phyloP scores from a whole-genome alignment of 2,113 vertebrate species.

The Dinomys branickii region DNA sequence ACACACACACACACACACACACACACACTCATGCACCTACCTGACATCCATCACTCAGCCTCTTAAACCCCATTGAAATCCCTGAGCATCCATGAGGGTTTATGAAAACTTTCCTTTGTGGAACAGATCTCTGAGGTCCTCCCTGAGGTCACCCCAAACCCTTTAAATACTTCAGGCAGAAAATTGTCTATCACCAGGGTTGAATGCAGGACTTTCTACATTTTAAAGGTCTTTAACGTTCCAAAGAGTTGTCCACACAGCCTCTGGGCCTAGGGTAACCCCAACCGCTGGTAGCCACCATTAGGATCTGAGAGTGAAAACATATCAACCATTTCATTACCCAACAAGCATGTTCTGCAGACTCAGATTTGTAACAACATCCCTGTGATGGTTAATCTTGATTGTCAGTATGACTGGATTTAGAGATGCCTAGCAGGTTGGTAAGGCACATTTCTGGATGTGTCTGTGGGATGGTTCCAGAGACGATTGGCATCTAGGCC shows the following conservation, averaged over 20 bases:
- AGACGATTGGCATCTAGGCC: background rate
- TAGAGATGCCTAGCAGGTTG: background rate
- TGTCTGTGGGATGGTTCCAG: background rate
- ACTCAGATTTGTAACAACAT: background rate
- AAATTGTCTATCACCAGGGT: slow-evolving; percentile 61
- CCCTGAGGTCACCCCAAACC: slow-evolving; percentile 31
- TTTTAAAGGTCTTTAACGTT: background rate
- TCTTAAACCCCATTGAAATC: slow-evolving; percentile 64
- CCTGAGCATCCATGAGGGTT: background rate
- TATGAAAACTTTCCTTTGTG: slow-evolving; percentile 69
- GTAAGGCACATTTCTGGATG: background rate
- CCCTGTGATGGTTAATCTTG: background rate
- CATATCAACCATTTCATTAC: background rate
- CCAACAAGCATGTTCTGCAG: background rate
- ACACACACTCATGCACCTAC: background rate
- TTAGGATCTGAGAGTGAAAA: background rate
- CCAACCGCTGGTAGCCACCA: background rate
- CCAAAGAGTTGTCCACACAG: background rate
- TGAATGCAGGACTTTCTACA: background rate
- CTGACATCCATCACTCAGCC: slow-evolving; percentile 60
- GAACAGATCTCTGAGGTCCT: slow-evolving; percentile 49
- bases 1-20: background rate
- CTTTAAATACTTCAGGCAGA: slow-evolving; percentile 65
- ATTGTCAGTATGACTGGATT: background rate
- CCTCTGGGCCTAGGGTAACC: background rate